These are phyloP conservation scores for Papilio polytes DNA, from an alignment of 1,140 invertebrate species.

Conservation along the genomic window DNA sequence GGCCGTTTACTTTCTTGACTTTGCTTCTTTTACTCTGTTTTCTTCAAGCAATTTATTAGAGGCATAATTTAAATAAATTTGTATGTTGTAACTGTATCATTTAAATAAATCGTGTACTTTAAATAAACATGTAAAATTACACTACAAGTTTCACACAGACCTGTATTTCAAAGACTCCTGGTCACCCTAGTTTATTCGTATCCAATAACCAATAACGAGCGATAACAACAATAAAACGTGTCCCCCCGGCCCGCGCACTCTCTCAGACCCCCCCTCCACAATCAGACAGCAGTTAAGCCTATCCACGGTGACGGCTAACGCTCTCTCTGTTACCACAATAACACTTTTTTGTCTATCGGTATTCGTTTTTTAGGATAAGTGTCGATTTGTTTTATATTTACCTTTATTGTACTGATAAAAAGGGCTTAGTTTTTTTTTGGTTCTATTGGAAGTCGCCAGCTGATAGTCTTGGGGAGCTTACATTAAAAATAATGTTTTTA, in stretches of 20 bases:
- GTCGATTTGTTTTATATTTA: conserved; percentile 16
- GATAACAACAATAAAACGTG: conserved; percentile 28
- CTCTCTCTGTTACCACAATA: background rate
- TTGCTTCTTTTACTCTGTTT: too few relatives aligned
- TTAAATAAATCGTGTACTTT: too few relatives aligned
- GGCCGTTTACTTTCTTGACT: too few relatives aligned
- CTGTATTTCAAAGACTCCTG: background rate
- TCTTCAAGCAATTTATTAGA: too few relatives aligned
- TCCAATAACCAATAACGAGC: conserved; percentile 36
- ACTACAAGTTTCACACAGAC: background rate
- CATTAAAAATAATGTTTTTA: too few relatives aligned
- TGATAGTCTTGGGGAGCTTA: too few relatives aligned
- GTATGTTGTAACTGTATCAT: too few relatives aligned
- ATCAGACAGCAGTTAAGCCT: conserved; percentile 10
- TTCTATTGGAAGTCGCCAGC: too few relatives aligned
- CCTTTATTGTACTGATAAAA: background rate
- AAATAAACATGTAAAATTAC: too few relatives aligned
- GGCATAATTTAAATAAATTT: too few relatives aligned
- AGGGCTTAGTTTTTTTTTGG: too few relatives aligned
- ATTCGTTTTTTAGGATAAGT: background rate
- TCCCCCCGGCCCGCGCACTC: background rate
- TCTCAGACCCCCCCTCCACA: background rate
- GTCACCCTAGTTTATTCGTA: conserved; percentile 25
- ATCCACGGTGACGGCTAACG: background rate
- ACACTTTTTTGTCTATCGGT: conserved; percentile 8